Conservation (phyloP, 1,140 invertebrate genomes). For the Scaptomyza montana region DNA sequence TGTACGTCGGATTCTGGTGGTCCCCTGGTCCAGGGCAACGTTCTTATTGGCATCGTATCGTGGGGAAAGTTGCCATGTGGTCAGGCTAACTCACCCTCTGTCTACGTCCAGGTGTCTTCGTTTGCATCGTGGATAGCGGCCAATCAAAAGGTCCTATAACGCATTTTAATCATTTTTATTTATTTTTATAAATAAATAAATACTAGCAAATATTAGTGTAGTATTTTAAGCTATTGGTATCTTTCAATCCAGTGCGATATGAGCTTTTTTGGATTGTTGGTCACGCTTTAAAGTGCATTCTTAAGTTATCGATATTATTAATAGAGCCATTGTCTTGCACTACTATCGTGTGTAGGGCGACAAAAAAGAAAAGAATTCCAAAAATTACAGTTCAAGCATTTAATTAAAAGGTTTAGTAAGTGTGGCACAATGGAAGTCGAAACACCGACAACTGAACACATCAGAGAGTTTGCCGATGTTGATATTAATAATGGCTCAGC, state of each 20-base stretch:
- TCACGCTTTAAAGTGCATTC: slow-evolving; percentile 21
- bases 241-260: neutral
- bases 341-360: slow-evolving; percentile 38
- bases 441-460: slow-evolving; percentile 57
- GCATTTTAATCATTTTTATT: neutral
- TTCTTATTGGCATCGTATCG: slow-evolving; percentile 84
- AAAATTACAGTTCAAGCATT: slow-evolving; percentile 33
- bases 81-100: slow-evolving; percentile 87
- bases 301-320: slow-evolving; percentile 32
- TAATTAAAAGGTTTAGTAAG: slow-evolving; percentile 25
- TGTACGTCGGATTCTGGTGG: slow-evolving; percentile 85
- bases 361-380: slow-evolving; percentile 41
- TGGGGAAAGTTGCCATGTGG: slow-evolving; percentile 85
- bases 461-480: slow-evolving; percentile 76
- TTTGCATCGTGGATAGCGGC: slow-evolving; percentile 87
- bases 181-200: slow-evolving; percentile 12
- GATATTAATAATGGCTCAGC: slow-evolving; percentile 78
- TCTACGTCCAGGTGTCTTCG: slow-evolving; percentile 88
- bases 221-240: slow-evolving; percentile 30
- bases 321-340: slow-evolving; percentile 16
- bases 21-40: slow-evolving; percentile 75
- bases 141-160: slow-evolving; percentile 53
- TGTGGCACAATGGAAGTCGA: slow-evolving; percentile 64
- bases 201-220: slow-evolving; percentile 16
- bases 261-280: slow-evolving; percentile 11